Evolutionary conservation across 2,113 vertebrate species (phyloP), one percentile per base, ranked within the genome.

Genomic region (Lepidothrix coronata): DNA sequence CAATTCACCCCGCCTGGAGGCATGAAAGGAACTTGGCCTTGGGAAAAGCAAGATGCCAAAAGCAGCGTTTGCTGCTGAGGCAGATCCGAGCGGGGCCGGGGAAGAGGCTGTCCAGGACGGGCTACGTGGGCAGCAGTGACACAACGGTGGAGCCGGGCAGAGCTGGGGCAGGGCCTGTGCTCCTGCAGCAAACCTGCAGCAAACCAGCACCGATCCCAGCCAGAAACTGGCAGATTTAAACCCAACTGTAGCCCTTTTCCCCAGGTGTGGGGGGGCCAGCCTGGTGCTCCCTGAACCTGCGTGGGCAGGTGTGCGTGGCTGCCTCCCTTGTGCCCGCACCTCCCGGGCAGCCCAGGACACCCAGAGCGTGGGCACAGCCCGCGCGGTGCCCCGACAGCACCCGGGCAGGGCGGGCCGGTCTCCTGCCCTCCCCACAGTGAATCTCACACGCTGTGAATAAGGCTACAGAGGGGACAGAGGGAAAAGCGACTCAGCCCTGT

Each of bases 221-320:
- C 61, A 49, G n/a, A 58, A 62, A 30, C 44, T 2, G 9, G 5
- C 3, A 2, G 24, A 30, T 22, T 43, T 37, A 39, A 74, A 35
- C 10, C 33, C 46, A 30, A 11, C 21, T 7, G 2, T 23, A 57
- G 37, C 31, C 43, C 31, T 37, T 81, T 44, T 22, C 37, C 48
- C 4, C 4, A 24, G 25, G 61, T 5, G 0, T 3, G 7, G 17
- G 1, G 8, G 30, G 43, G 9, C 39, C 87, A 27, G 23, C 39
- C 58, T 14, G 44, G 49, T 7, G n/a, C 31, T 58, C 30, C 52
- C 19, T 5, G 16, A 43, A 13, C 16, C 2, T 8, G 49, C 5
- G 15, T 11, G 23, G 75, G 48, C 46, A 48, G 70, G 30, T 1
- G 0, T 28, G 65, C 0, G 1, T 2, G 23, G 63, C 33, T 61